Evolutionary conservation across 1,140 invertebrate species (phyloP), one percentile per base, ranked within the genome.

Genomic region (Limonius californicus): DNA sequence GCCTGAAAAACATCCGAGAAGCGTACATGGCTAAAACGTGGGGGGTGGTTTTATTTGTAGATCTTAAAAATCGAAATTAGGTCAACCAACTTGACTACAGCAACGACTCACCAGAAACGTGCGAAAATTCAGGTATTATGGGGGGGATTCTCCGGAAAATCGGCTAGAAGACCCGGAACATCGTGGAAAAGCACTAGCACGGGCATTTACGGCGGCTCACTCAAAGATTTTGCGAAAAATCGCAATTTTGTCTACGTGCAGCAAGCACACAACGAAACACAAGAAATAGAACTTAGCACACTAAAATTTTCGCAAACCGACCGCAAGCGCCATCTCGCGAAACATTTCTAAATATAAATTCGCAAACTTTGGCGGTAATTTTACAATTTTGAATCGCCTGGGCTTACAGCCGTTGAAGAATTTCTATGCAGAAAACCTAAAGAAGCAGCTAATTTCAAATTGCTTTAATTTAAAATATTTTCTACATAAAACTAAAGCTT

Each of bases 21-120:
- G 9, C 23, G 9, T 9, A 9, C 9, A 4, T 27, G 9, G 3
- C 9, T 27, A 27, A 27, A 27, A 27, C 23, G 23, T 27, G 16
- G 42, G 42, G 42, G 42, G 42, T 45, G n/a, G 42, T 45, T 45
- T 45, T 45, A 45, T 45, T 45, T 45, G 4, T 45, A 45, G 42
- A 45, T 45, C 42, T 45, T 45, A 45, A 45, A 45, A 45, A 45
- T 45, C 42, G 42, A 45, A 45, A 45, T 45, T 45, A 45, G 42
- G 42, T 45, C 42, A 45, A 45, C 42, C 42, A 45, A 45, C 42
- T 45, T 45, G 42, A 45, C 42, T 45, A 45, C 42, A 45, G 42
- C 42, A 45, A 45, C 42, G 42, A 45, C 42, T 45, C 42, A 45
- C 42, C 42, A 45, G 42, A 45, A 45, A 45, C 42, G 42, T 45